These are phyloP conservation scores for Entomobrya proxima DNA, from an alignment of 2,888 invertebrate species.

Conservation along the genomic window DNA sequence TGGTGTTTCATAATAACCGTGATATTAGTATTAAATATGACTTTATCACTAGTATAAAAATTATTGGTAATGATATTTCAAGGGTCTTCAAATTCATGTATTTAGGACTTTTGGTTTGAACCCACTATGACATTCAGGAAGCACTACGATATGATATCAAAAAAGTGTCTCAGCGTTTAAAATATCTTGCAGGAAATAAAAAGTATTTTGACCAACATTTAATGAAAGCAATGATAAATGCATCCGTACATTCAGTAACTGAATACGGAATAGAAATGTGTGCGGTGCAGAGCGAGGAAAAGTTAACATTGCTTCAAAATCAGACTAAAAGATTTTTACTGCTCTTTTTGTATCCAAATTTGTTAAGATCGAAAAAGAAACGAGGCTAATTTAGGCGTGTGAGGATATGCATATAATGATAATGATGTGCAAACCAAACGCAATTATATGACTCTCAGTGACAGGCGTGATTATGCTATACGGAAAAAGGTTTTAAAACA, in stretches of 20 bases:
- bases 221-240: neutral
- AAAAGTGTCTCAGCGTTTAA: slow-evolving; percentile 29
- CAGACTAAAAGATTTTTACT: too few species aligned
- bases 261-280: neutral
- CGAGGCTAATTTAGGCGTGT: too few species aligned
- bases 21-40: neutral
- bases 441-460: too few species aligned
- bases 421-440: too few species aligned
- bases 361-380: too few species aligned
- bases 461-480: too few species aligned
- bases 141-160: neutral
- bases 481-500: too few species aligned
- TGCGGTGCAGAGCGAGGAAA: too few species aligned
- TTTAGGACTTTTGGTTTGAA: neutral
- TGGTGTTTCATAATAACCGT: slow-evolving; percentile 26
- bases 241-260: neutral
- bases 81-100: neutral
- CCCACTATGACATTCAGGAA: neutral
- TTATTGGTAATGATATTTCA: neutral
- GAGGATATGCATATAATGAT: too few species aligned
- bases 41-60: neutral
- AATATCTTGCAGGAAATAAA: slow-evolving; percentile 17
- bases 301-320: too few species aligned
- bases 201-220: neutral
- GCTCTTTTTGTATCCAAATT: too few species aligned